Conservation (phyloP, 1,140 invertebrate species). For the Tetramorium simillimum region DNA sequence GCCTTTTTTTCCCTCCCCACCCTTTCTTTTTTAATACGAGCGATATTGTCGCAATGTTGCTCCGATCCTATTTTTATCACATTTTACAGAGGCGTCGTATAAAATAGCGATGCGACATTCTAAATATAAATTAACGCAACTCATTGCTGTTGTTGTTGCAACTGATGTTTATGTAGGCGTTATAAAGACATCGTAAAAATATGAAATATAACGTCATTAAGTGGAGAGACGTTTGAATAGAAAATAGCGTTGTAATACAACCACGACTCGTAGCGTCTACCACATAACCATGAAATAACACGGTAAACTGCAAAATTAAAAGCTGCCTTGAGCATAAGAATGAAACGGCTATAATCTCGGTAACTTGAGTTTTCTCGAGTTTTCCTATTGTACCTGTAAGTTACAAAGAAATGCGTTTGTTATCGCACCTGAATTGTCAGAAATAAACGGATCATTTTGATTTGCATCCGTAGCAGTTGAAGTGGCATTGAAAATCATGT, state of each 20-base stretch:
- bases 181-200: conserved; percentile 36
- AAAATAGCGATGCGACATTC: conserved; percentile 18
- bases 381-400: neutral
- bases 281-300: conserved; percentile 2
- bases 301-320: conserved; percentile 29
- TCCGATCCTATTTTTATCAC: neutral
- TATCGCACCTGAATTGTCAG: neutral
- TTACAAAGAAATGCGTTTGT: neutral
- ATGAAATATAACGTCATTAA: conserved; percentile 32
- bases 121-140: conserved; percentile 9
- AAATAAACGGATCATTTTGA: neutral
- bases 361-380: neutral
- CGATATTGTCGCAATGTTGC: conserved; percentile 1
- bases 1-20: neutral
- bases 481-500: neutral
- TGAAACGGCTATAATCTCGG: neutral
- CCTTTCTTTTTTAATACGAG: neutral
- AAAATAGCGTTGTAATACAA: conserved; percentile 22
- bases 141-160: conserved; percentile 9
- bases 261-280: neutral
- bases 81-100: neutral
- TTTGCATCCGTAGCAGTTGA: neutral
- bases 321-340: neutral
- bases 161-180: conserved; percentile 13
- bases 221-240: neutral